Evolutionary conservation across 2,888 invertebrate genomes (phyloP).

Genomic region (Caenorhabditis doughertyi): DNA sequence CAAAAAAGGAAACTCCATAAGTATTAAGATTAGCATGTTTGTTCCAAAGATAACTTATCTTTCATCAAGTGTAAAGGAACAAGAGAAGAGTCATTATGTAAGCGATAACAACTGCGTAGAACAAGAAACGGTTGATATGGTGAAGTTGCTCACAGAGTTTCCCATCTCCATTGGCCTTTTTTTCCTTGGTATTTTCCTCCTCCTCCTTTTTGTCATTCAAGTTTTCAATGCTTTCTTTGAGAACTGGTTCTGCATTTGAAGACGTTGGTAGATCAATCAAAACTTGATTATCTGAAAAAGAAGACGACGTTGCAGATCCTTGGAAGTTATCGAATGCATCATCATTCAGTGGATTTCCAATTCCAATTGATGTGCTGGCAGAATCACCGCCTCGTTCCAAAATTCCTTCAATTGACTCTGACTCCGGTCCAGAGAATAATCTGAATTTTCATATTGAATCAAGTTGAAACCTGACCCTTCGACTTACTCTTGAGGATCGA

Average conservation of each 20-base stretch:
- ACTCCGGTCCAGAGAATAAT: background rate
- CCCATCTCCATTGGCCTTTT: too few species aligned
- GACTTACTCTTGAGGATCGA: constrained; percentile 78
- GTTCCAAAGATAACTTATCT: too few species aligned
- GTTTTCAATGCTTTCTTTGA: background rate
- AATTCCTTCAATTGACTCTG: background rate
- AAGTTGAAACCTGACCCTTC: background rate
- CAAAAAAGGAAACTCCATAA: too few species aligned
- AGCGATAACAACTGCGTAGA: background rate
- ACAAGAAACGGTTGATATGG: background rate
- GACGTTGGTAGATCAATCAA: background rate
- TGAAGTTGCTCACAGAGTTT: background rate
- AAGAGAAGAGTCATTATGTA: background rate
- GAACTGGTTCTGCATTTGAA: background rate
- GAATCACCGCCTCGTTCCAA: constrained; percentile 19
- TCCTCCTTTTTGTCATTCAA: background rate
- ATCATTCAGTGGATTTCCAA: constrained; percentile 42
- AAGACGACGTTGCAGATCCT: background rate
- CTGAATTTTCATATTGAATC: background rate
- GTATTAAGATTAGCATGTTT: too few species aligned
- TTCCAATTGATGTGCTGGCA: constrained; percentile 31
- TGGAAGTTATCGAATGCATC: constrained; percentile 13
- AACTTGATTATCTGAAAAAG: background rate
- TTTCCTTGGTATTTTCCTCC: too few species aligned
- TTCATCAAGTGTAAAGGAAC: background rate